Conservation (phyloP, 2,797 vertebrate genomes). For the Sternarchorhynchus goeldii region DNA sequence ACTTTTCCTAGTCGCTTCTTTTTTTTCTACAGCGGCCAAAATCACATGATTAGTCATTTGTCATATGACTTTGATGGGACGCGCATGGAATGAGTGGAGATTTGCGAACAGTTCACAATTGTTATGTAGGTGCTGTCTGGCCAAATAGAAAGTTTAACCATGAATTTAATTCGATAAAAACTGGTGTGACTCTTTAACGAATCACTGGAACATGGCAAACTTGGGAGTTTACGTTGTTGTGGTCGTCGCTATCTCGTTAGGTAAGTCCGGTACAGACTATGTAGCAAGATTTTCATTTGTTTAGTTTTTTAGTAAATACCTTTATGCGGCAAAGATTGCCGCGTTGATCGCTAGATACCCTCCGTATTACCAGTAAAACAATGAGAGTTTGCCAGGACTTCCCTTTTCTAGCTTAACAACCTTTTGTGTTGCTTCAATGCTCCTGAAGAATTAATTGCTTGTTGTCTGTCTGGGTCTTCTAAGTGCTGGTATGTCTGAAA, state of each 20-base stretch:
- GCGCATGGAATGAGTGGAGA: constrained; percentile 43
- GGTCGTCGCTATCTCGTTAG: constrained; percentile 65
- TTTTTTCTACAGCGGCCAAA: constrained; percentile 55
- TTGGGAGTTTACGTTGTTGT: constrained; percentile 59
- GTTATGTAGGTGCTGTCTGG: not conserved
- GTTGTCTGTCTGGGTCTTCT: no score
- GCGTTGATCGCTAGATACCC: no score
- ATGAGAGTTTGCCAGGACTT: not conserved
- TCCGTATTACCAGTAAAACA: no score
- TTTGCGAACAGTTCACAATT: not conserved
- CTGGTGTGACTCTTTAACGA: constrained; percentile 38
- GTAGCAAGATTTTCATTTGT: not conserved
- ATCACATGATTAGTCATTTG: constrained; percentile 76
- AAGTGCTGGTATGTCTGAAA: no score
- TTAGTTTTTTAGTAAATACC: not conserved
- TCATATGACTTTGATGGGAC: constrained; percentile 73
- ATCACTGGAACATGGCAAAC: constrained; percentile 42
- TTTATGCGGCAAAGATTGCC: not conserved
- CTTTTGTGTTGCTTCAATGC: no score
- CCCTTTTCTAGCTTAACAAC: no score
- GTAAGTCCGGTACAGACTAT: constrained; percentile 59
- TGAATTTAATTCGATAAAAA: constrained; percentile 51
- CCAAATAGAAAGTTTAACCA: not conserved
- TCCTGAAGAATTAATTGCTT: no score
- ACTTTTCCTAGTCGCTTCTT: not conserved